Evolutionary conservation across 1,140 invertebrate species (phyloP).

Genomic region (Acromyrmex charruanus): DNA sequence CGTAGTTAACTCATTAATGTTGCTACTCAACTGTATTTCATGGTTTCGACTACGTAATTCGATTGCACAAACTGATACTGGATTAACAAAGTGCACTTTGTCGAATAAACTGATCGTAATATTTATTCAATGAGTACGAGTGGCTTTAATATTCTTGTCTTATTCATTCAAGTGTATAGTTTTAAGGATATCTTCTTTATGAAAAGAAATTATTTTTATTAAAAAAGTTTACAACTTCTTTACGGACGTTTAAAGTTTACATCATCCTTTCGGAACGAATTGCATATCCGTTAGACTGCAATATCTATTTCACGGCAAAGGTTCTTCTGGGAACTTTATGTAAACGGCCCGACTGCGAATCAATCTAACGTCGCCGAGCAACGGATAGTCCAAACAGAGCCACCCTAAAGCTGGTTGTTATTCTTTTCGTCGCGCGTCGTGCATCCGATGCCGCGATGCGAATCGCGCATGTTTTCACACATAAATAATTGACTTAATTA

Average conservation of each 20-base stretch:
- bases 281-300: background rate
- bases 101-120: background rate
- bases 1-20: constrained; percentile 38
- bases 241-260: too few species aligned
- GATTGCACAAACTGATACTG: constrained; percentile 7
- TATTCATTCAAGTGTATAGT: background rate
- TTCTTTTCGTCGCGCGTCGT: constrained; percentile 47
- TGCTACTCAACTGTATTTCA: constrained; percentile 16
- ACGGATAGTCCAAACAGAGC: constrained; percentile 82
- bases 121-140: background rate
- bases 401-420: constrained; percentile 43
- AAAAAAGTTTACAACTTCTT: background rate
- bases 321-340: constrained; percentile 15
- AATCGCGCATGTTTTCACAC: background rate
- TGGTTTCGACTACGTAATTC: background rate
- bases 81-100: background rate
- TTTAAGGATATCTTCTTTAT: background rate
- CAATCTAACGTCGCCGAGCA: constrained; percentile 84
- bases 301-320: background rate
- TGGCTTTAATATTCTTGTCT: background rate
- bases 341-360: constrained; percentile 76
- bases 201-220: background rate
- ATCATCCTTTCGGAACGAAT: background rate
- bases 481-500: constrained; percentile 5
- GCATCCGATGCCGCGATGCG: constrained; percentile 16